Evolutionary conservation across 2,113 vertebrate species (phyloP).

Genomic region (Aramus guarauna): DNA sequence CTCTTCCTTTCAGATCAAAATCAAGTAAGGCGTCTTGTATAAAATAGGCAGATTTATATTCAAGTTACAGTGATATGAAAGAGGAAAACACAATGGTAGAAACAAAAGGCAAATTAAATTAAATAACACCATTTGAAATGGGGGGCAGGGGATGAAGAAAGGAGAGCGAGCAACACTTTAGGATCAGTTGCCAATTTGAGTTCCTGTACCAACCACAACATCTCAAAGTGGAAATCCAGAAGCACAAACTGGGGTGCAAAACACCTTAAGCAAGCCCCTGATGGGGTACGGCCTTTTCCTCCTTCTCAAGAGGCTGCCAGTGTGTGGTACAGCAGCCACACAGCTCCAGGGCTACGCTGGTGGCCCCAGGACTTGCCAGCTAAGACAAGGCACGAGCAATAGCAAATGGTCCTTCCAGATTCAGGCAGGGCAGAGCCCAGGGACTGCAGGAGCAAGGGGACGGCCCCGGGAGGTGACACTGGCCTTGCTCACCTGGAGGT

Average conservation of each 20-base stretch:
- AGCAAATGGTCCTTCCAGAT: not conserved
- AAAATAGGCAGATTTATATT: not conserved
- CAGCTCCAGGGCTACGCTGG: not conserved
- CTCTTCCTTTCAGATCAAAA: not conserved
- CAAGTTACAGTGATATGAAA: not conserved
- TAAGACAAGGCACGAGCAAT: rapidly evolving
- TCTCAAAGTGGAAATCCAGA: not conserved
- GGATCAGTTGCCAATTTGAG: not conserved
- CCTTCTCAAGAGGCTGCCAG: rapidly evolving
- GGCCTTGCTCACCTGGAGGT: not conserved
- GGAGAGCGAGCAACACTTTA: not conserved
- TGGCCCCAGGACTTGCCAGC: not conserved
- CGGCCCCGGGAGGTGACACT: not conserved
- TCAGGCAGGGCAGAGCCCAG: rapidly evolving
- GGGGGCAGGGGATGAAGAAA: not conserved
- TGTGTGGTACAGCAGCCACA: rapidly evolving
- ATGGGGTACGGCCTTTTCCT: not conserved
- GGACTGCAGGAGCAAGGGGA: not conserved
- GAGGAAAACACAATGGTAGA: rapidly evolving
- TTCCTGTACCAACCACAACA: rapidly evolving
- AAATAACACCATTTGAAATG: not conserved
- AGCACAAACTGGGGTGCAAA: not conserved
- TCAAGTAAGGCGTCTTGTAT: not conserved
- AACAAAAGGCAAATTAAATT: not conserved
- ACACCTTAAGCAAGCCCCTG: not conserved